Conservation (phyloP, 2,888 invertebrate species). For the Scaptomyza tumidula region DNA sequence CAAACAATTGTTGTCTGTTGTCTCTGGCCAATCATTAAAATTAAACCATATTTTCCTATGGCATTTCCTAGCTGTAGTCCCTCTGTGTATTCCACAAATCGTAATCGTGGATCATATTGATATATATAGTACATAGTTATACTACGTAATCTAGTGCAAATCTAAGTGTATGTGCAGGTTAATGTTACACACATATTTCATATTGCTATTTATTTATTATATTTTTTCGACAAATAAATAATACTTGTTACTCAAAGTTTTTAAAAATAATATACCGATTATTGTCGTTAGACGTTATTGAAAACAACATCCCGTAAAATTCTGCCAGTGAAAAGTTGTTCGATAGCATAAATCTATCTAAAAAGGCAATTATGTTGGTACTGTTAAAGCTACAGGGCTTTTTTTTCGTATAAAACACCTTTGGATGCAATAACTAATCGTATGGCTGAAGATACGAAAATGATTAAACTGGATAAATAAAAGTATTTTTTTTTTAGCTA, state of each 20-base stretch:
- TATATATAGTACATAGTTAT: slow-evolving; percentile 35
- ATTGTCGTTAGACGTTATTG: no score
- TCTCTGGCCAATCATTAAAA: slow-evolving; percentile 55
- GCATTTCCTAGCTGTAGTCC: slow-evolving; percentile 58
- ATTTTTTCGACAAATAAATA: slow-evolving; percentile 52
- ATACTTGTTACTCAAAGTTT: slow-evolving; percentile 21
- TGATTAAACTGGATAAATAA: no score
- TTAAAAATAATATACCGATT: no score
- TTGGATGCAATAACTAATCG: no score
- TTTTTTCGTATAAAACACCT: no score
- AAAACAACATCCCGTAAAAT: no score
- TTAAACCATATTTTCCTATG: slow-evolving; percentile 40
- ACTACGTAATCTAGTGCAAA: slow-evolving; percentile 41
- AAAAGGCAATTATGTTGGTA: no score
- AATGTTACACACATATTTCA: slow-evolving; percentile 41
- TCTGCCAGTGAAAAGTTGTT: no score
- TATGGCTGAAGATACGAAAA: no score
- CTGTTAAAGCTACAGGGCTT: no score
- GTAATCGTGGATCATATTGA: slow-evolving; percentile 54
- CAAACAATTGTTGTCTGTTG: slow-evolving; percentile 41
- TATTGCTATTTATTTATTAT: slow-evolving; percentile 60
- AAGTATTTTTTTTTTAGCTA: no score
- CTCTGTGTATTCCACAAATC: slow-evolving; percentile 10
- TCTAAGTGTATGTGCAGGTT: slow-evolving; percentile 48
- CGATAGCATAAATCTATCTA: no score